phyloP scores from a whole-genome alignment of 2,888 invertebrate species.

The Vandiemenella viatica region DNA sequence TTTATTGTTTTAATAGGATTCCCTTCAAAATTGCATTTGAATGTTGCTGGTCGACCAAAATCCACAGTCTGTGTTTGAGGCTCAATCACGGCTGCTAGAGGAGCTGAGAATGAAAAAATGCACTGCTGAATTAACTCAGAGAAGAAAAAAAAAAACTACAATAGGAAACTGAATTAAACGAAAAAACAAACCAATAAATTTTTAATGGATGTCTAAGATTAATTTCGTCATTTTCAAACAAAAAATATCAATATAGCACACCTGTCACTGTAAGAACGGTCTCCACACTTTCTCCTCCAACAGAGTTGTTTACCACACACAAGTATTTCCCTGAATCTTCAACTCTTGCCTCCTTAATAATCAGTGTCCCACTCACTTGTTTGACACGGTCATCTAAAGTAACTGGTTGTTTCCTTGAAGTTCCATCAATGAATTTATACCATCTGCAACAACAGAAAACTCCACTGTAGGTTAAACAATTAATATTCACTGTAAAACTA shows the following conservation, averaged over 20 bases:
- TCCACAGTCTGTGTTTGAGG: constrained; percentile 85
- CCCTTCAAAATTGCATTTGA: constrained; percentile 79
- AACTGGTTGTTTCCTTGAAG: constrained; percentile 76
- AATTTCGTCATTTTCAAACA: not conserved
- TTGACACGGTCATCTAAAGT: constrained; percentile 74
- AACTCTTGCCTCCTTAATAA: constrained; percentile 79
- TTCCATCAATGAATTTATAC: constrained; percentile 86
- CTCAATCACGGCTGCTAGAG: constrained; percentile 73
- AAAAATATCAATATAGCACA: constrained; percentile 22
- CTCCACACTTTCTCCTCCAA: constrained; percentile 81
- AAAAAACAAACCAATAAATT: not conserved
- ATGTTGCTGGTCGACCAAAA: constrained; percentile 80
- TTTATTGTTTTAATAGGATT: constrained; percentile 82
- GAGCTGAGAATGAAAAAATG: constrained; percentile 37
- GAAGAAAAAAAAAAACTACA: not conserved
- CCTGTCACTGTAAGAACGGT: constrained; percentile 79
- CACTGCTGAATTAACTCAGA: not conserved
- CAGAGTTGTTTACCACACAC: constrained; percentile 88
- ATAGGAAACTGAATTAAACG: not conserved
- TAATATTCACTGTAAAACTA: not conserved
- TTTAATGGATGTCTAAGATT: not conserved
- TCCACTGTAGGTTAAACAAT: too few species aligned
- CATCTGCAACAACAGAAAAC: constrained; percentile 53
- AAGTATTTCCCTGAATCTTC: constrained; percentile 89
- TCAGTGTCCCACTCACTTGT: constrained; percentile 85